Base-by-base conservation (phyloP, 2,113 vertebrate genomes). In the Cyprinus carpio region DNA sequence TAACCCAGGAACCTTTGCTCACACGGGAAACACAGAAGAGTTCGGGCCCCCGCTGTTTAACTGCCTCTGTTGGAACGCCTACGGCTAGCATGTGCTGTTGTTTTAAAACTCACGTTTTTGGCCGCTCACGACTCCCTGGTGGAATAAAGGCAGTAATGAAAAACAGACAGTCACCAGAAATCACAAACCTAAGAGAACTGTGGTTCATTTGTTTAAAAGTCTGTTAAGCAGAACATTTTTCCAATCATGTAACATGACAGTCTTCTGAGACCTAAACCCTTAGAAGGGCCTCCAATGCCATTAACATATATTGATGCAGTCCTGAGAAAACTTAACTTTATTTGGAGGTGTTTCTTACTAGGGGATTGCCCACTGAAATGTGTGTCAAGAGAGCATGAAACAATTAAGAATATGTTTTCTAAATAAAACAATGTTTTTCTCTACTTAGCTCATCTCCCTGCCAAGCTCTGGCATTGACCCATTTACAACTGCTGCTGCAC, bases 161-260 rank as follows among this genome's bases (percentile, higher is more conserved):
- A 54, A 71, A 34, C 80, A 82, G 80, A 69, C 80, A 54, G 43
- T 69, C 64, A 23, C 15, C 25, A 43, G 43, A 46, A 81, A 29
- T 62, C 29, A 81, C 78, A 65, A 65, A 46, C n/a, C 37, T 40
- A 9, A 65, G 37, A 65, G n/a, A 54, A 71, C 80, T 71, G 64
- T 54, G 64, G 5, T 82, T 71, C 80, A 82, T 82, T 82, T 82
- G 64, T 82, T 67, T 71, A 71, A 69, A 54, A 67, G 62, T 7
- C 64, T 43, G 43, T 82, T 82, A 49, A 54, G 80, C 43, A 69
- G 43, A 82, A 69, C 27, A 82, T 71, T 67, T 82, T 71, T 82
- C 18, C 80, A 82, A 82, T 51, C 80, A 82, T 82, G 64, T 82
- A 71, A 82, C 80, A 82, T 82, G 80, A 82, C 40, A 54, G 64